These are phyloP conservation scores for Sanderia malayensis DNA, from an alignment of 30 jellyfish, hydroid and myxozoan genomes.

Conservation along the genomic window DNA sequence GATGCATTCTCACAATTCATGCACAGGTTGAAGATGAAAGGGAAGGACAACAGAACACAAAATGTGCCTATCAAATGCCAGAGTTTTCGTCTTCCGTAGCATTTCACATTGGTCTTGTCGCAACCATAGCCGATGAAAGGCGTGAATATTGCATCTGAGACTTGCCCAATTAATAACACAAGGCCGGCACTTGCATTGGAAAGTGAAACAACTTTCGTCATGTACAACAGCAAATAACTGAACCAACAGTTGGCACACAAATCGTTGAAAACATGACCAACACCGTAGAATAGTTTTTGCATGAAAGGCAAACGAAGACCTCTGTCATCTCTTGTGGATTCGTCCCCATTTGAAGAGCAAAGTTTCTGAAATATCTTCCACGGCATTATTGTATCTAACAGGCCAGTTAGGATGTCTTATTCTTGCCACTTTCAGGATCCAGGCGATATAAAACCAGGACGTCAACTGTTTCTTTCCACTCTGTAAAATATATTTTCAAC, in stretches of 20 bases:
- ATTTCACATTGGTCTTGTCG: constrained; percentile 57
- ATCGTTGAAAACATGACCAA: constrained; percentile 89
- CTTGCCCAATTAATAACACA: constrained; percentile 80
- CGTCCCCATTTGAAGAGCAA: constrained; percentile 25
- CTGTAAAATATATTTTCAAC: too few species aligned
- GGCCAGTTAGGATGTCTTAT: too few species aligned
- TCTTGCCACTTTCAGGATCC: too few species aligned
- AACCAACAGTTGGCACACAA: constrained; percentile 93
- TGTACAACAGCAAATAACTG: constrained; percentile 70
- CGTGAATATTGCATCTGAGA: constrained; percentile 83
- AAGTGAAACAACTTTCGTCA: constrained; percentile 84
- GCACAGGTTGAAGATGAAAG: constrained; percentile 77
- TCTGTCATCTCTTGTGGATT: too few species aligned
- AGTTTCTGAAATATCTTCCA: constrained; percentile 27
- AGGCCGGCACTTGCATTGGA: constrained; percentile 83
- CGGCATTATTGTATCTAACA: too few species aligned
- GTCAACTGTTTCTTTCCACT: too few species aligned
- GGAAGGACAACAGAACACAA: constrained; percentile 75
- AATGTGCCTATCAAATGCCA: constrained; percentile 87
- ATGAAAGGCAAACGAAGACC: constrained; percentile 27
- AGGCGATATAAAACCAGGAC: too few species aligned
- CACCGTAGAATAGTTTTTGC: constrained; percentile 75
- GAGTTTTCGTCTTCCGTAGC: constrained; percentile 75
- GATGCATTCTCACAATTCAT: constrained; percentile 54
- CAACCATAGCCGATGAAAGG: constrained; percentile 86